Percentiles rank a stretch among this genome's conserved stretches.
phyloP scores from a whole-genome alignment of 2,888 invertebrate species.

The Acholoe squamosa region DNA sequence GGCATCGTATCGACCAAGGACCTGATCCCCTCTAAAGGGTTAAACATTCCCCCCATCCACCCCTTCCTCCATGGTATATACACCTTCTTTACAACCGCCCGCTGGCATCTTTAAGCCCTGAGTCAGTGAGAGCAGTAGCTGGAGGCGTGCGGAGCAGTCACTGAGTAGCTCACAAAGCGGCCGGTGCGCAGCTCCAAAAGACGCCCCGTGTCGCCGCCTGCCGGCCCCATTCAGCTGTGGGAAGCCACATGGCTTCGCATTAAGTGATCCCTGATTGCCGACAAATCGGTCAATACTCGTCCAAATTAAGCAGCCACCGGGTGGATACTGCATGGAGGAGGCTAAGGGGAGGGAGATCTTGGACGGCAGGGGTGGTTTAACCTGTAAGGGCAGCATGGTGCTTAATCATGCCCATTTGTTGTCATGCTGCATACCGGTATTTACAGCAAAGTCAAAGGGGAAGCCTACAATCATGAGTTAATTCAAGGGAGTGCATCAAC shows the following conservation, averaged over 20 bases:
- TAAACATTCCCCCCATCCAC: background rate
- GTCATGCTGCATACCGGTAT: no score
- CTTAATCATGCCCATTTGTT: no score
- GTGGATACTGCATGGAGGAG: background rate
- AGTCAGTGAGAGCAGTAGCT: background rate
- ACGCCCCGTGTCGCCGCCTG: background rate
- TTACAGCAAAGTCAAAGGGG: no score
- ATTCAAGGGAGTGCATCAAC: no score
- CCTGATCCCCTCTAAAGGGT: no score
- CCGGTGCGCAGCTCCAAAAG: background rate
- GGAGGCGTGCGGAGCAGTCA: background rate
- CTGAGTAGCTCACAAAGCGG: background rate
- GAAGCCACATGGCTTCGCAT: slow-evolving; percentile 61
- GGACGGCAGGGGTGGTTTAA: background rate
- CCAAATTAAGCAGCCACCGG: slow-evolving; percentile 38
- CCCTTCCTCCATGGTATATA: background rate
- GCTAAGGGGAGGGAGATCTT: background rate
- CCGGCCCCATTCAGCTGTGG: slow-evolving; percentile 22
- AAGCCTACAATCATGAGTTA: no score
- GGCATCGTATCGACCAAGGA: no score
- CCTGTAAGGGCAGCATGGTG: no score
- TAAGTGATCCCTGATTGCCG: slow-evolving; percentile 58
- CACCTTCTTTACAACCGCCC: background rate
- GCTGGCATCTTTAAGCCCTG: background rate
- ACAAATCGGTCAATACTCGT: slow-evolving; percentile 39